Evolutionary conservation across 2,113 vertebrate species (phyloP).

Genomic region (Phycodurus eques): DNA sequence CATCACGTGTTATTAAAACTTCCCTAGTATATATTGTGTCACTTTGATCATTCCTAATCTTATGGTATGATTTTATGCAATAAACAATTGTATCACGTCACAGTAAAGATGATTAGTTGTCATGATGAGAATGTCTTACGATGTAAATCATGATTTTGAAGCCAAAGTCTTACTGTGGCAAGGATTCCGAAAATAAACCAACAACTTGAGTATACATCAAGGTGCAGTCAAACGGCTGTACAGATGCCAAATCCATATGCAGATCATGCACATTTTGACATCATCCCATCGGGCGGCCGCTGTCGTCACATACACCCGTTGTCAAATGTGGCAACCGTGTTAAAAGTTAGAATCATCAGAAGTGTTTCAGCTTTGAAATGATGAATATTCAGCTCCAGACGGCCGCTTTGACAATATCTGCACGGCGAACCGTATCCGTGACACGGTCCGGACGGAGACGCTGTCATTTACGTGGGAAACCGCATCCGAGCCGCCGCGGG

Average conservation of each 20-base stretch:
- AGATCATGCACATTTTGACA: not conserved
- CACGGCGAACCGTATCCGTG: slow-evolving; percentile 57
- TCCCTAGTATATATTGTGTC: too few species aligned
- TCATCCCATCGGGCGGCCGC: not conserved
- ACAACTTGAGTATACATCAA: not conserved
- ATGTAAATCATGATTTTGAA: too few species aligned
- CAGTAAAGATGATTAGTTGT: too few species aligned
- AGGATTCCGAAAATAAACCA: too few species aligned
- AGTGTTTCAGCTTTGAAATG: not conserved
- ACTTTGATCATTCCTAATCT: too few species aligned
- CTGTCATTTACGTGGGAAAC: slow-evolving; percentile 54
- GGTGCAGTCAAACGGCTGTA: not conserved
- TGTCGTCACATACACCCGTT: not conserved
- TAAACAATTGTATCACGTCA: too few species aligned
- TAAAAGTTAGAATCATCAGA: too few species aligned
- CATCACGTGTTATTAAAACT: too few species aligned
- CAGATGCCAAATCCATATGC: not conserved
- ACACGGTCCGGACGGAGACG: slow-evolving; percentile 21
- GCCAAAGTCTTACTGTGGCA: too few species aligned
- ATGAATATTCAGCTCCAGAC: slow-evolving; percentile 61
- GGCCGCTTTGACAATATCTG: slow-evolving; percentile 63
- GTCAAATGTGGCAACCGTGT: too few species aligned
- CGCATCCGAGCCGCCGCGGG: slow-evolving; percentile 19
- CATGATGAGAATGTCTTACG: too few species aligned
- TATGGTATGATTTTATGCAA: too few species aligned